Conservation (phyloP, 2,113 vertebrate genomes). For the Corydoras maculifer region DNA sequence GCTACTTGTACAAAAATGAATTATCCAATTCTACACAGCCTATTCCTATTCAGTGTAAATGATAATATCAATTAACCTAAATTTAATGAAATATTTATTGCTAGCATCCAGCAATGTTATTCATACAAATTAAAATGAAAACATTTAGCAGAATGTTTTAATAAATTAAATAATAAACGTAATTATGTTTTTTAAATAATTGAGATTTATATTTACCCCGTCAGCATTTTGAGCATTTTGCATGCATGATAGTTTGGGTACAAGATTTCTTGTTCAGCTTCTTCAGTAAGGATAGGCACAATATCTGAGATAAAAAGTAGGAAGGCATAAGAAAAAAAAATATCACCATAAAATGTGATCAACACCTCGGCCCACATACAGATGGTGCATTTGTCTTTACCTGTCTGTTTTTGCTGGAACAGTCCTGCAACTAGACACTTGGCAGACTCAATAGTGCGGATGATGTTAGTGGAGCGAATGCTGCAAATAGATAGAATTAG, state of each 20-base stretch:
- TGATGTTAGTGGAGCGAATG: slow-evolving; percentile 86
- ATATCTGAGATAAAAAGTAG: slow-evolving; percentile 59
- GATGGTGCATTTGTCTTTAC: slow-evolving; percentile 51
- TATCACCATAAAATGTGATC: slow-evolving; percentile 10
- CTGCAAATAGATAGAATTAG: slow-evolving; percentile 51
- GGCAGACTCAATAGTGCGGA: slow-evolving; percentile 88
- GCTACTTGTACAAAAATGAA: no score
- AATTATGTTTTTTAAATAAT: no score
- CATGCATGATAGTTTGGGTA: slow-evolving; percentile 85
- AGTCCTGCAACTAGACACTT: slow-evolving; percentile 87
- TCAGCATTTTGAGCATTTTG: slow-evolving; percentile 64
- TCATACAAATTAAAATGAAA: no score
- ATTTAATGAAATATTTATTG: no score
- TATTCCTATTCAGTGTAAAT: no score
- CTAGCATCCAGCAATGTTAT: no score
- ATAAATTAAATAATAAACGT: no score
- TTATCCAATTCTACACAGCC: no score
- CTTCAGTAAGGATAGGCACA: slow-evolving; percentile 73
- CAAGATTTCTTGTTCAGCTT: slow-evolving; percentile 78
- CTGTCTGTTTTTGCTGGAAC: slow-evolving; percentile 81
- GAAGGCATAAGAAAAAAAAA: not conserved
- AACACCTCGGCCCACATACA: not conserved
- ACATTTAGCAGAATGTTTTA: no score
- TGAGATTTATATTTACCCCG: slow-evolving; percentile 60
- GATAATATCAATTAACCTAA: no score